Conservation (phyloP, 2,797 vertebrate genomes). For the Acanthis flammea region DNA sequence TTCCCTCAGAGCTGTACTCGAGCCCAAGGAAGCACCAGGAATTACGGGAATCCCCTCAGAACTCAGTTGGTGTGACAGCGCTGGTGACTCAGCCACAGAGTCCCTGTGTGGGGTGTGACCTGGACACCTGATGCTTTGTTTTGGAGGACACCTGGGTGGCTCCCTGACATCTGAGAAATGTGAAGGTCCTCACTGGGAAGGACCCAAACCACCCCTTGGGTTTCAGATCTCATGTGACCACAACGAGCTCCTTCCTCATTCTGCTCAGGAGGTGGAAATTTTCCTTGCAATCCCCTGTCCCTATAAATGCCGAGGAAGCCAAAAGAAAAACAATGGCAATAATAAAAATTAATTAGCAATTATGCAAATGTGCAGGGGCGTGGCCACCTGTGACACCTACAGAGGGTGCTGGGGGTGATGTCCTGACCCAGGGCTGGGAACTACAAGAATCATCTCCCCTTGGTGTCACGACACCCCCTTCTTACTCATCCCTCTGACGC, state of each 20-base stretch:
- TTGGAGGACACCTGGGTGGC: neutral
- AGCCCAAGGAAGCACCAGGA: neutral
- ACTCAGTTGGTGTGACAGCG: neutral
- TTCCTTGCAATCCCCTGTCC: neutral
- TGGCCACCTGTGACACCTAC: neutral
- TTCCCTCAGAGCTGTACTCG: neutral
- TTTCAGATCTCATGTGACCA: rapidly evolving
- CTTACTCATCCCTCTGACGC: neutral
- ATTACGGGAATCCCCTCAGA: neutral
- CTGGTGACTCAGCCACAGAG: too few species aligned
- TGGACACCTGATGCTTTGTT: rapidly evolving
- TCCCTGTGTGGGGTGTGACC: neutral
- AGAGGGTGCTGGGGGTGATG: neutral
- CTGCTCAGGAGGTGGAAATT: neutral
- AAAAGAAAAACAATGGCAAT: neutral
- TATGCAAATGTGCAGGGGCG: rapidly evolving
- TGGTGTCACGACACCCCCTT: rapidly evolving
- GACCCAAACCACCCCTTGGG: neutral
- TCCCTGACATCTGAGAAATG: neutral
- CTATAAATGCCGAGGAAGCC: neutral
- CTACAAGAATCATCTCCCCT: neutral
- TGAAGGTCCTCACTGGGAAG: neutral
- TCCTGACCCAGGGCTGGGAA: rapidly evolving
- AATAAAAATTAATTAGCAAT: neutral
- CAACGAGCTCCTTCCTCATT: neutral